Base-by-base conservation (phyloP, 2,888 invertebrate genomes). In the Synanthedon formicaeformis region DNA sequence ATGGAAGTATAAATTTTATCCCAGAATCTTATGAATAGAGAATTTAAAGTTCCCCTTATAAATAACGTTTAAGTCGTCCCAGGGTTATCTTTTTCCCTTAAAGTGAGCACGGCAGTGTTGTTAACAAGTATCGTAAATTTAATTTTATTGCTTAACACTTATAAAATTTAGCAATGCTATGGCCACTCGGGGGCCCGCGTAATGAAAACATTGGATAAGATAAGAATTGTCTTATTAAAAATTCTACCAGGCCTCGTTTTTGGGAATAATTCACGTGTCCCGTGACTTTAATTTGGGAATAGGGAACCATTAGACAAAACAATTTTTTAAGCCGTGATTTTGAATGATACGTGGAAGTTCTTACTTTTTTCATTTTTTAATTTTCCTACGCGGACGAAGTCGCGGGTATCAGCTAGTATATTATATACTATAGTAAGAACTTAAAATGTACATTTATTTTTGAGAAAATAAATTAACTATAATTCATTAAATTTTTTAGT, bases 51-150 rank as follows among this genome's bases (percentile, higher is more conserved):
- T 65, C 64, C 60, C 63, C 60, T 51, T 55, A 71, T 78, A 75
- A 76, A 76, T 74, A 75, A 71, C 66, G 67, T 62, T 68, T 67
- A 73, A 73, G 71, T 69, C 69, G 68, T 75, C 76, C 70, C 66
- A 60, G 61, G 75, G 76, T 76, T 75, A 77, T 76, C 77, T 75
- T 72, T 71, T 69, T 70, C 71, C 71, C 67, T 66, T 68, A 67
- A 65, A 59, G 52, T 62, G 61, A 54, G 51, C 54, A 49, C 50
- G 45, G 51, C 41, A 40, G 53, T 63, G 69, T 70, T 67, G 65
- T 70, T 61, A 57, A 65, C 67, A 70, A 71, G 66, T 60, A 60
- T 63, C 73, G 67, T 78, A 77, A 78, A 78, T 77, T 77, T 69
- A 64, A 72, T 75, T 73, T 75, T 78, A 77, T 72, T 71, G 69